A percentile compares a stretch with the other conserved stretches of the same genome.
Evolutionary conservation across 2,113 vertebrate genomes (phyloP).

Genomic region (Corythaixoides concolor): DNA sequence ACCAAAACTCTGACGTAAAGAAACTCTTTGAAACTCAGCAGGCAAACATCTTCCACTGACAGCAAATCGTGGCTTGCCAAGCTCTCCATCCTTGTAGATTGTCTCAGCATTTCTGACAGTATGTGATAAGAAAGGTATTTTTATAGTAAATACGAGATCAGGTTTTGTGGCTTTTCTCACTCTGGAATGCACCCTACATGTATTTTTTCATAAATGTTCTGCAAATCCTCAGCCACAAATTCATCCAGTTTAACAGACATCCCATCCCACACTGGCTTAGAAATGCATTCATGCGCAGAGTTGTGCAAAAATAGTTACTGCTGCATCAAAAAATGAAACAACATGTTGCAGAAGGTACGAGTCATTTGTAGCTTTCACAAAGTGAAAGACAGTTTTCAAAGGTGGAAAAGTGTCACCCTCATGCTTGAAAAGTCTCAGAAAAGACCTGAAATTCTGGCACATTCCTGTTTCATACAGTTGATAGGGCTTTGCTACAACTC

Average conservation of each 20-base stretch:
- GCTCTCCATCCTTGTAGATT: neutral
- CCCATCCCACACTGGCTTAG: neutral
- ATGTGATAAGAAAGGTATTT: neutral
- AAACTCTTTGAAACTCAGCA: neutral
- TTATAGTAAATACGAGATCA: neutral
- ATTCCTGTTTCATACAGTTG: neutral
- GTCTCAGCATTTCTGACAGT: neutral
- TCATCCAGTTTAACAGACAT: neutral
- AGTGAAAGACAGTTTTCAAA: neutral
- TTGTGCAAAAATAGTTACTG: neutral
- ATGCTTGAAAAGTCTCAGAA: neutral
- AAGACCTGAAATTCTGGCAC: neutral
- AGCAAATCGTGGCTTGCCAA: neutral
- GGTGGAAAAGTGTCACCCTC: neutral
- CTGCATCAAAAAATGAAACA: neutral
- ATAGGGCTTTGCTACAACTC: neutral
- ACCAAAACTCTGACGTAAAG: neutral
- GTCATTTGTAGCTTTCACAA: neutral
- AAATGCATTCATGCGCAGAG: neutral
- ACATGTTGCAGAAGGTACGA: neutral
- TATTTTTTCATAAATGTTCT: neutral
- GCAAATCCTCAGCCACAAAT: neutral
- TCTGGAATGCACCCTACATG: neutral
- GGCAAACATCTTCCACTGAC: neutral
- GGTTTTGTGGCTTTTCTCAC: neutral